phyloP scores from a whole-genome alignment of 2,797 vertebrate genomes.

The Eurystomus glaucurus region DNA sequence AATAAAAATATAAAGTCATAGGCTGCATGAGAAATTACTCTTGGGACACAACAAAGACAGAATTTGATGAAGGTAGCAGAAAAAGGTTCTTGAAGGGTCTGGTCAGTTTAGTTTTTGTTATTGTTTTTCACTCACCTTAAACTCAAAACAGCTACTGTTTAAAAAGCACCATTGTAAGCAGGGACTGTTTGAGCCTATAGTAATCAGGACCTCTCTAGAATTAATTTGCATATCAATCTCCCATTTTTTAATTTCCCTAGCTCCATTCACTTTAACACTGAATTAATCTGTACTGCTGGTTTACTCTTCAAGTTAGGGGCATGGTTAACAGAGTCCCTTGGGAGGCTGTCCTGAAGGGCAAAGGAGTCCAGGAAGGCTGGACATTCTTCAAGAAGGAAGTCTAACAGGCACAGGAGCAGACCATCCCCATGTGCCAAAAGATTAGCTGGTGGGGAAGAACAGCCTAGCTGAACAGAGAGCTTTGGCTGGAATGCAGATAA shows the following conservation, averaged over 20 bases:
- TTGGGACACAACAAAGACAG: background rate
- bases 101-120: background rate
- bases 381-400: no score
- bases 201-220: background rate
- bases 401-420: no score
- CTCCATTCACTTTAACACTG: background rate
- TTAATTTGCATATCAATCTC: background rate
- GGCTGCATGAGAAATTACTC: background rate
- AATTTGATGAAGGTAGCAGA: background rate
- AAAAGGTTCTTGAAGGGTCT: background rate
- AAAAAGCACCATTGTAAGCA: background rate
- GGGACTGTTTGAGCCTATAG: background rate
- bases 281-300: background rate
- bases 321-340: background rate
- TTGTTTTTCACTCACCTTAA: background rate
- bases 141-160: background rate
- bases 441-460: no score
- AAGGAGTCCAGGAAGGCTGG: no score
- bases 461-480: no score
- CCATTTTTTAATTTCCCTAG: background rate
- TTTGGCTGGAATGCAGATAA: no score
- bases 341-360: background rate
- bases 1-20: background rate
- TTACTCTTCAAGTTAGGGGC: background rate
- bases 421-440: no score